phyloP scores from a whole-genome alignment of 2,888 invertebrate genomes.

The Polymixis flavicincta region DNA sequence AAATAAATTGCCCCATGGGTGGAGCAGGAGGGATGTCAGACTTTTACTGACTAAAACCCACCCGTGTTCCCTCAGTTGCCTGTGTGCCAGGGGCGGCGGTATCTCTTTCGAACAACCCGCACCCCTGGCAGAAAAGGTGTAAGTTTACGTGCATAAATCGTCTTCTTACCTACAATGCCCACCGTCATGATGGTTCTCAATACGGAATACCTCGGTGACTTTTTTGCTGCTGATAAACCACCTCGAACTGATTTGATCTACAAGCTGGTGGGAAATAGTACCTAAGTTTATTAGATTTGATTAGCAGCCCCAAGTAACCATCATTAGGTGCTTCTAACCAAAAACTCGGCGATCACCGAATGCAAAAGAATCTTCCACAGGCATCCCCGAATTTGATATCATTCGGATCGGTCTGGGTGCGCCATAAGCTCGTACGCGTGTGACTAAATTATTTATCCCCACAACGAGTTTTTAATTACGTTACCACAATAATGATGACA shows the following conservation, averaged over 20 bases:
- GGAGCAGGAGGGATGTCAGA: no score
- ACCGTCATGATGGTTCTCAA: neutral
- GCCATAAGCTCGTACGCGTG: constrained; percentile 15
- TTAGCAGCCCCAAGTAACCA: no score
- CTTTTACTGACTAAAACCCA: no score
- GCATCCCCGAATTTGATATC: neutral
- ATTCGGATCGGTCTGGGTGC: neutral
- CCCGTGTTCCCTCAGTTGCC: no score
- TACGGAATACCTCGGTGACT: no score
- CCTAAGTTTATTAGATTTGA: neutral
- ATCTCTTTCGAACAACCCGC: no score
- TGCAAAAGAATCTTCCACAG: neutral
- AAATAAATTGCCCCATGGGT: no score
- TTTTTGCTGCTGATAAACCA: neutral
- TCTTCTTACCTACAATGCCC: no score
- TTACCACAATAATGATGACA: constrained; percentile 58
- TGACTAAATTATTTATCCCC: constrained; percentile 11
- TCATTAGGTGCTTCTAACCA: no score
- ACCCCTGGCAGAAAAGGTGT: no score
- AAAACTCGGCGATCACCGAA: neutral
- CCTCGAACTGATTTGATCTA: neutral
- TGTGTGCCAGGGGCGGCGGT: no score
- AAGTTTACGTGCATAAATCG: neutral
- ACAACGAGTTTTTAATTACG: constrained; percentile 56
- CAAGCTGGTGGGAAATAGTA: neutral